Conservation (phyloP, 2,113 vertebrate genomes). For the Nannospalax galili region DNA sequence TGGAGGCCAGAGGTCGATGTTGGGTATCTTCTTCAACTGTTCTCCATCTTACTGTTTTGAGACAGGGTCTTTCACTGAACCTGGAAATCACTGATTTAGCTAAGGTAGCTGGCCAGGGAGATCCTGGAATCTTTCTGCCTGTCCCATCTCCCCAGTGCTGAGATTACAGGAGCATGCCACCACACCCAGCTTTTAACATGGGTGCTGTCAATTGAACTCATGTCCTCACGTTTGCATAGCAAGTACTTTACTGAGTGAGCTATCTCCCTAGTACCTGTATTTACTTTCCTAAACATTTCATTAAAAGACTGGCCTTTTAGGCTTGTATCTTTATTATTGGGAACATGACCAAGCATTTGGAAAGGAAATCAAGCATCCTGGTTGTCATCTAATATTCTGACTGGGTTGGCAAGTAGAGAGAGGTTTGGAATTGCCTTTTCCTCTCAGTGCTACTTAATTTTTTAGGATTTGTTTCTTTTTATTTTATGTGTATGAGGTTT, state of each 20-base stretch:
- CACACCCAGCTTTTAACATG: background rate
- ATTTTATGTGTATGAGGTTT: too few species aligned
- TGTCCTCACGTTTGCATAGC: background rate
- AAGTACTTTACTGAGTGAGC: background rate
- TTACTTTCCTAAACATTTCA: conserved; percentile 28
- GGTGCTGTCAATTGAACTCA: background rate
- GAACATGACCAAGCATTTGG: background rate
- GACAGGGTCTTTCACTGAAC: background rate
- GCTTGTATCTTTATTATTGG: background rate
- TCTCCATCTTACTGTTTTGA: background rate
- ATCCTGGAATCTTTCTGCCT: background rate
- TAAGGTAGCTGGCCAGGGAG: background rate
- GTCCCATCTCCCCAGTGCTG: background rate
- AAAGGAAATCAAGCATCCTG: conserved; percentile 21
- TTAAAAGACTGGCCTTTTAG: background rate
- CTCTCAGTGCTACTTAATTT: conserved; percentile 21
- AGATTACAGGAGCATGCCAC: background rate
- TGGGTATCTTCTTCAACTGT: background rate
- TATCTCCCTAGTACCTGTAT: background rate
- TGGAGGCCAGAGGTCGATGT: background rate
- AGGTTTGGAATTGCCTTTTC: conserved; percentile 54
- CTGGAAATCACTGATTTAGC: background rate
- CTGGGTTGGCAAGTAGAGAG: background rate
- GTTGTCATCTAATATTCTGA: conserved; percentile 16
- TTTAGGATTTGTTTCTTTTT: too few species aligned